phyloP scores from a whole-genome alignment of 2,888 invertebrate species.

The Hofmannophila pseudospretella region DNA sequence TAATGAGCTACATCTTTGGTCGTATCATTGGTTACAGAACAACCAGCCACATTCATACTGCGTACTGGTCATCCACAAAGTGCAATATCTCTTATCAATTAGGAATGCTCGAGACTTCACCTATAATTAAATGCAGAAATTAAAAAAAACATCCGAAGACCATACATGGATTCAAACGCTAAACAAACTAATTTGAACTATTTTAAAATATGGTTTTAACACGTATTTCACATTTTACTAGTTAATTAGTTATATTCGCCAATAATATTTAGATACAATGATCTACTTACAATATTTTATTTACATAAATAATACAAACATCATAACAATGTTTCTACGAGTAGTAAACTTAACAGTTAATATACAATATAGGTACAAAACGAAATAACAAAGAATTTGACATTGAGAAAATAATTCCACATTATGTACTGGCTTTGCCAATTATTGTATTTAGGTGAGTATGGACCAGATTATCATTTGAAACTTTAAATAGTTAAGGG shows the following conservation, averaged over 20 bases:
- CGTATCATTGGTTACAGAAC: slow-evolving; percentile 80
- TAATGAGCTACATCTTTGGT: slow-evolving; percentile 81
- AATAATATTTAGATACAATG: slow-evolving; percentile 40
- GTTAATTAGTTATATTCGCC: slow-evolving; percentile 23
- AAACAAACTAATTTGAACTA: slow-evolving; percentile 65
- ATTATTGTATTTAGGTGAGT: slow-evolving; percentile 11
- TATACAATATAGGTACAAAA: slow-evolving; percentile 60
- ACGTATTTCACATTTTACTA: slow-evolving; percentile 52
- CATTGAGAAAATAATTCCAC: slow-evolving; percentile 16
- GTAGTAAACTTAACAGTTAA: slow-evolving; percentile 68
- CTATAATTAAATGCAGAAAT: slow-evolving; percentile 50
- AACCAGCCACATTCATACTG: slow-evolving; percentile 48
- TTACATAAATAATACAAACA: slow-evolving; percentile 74
- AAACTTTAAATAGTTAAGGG: no score
- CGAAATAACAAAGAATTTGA: slow-evolving; percentile 53
- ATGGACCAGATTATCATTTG: no score
- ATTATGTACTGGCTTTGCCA: slow-evolving; percentile 33
- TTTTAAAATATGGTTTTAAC: slow-evolving; percentile 40
- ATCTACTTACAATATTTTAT: slow-evolving; percentile 55
- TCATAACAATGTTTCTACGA: slow-evolving; percentile 55
- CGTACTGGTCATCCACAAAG: slow-evolving; percentile 25
- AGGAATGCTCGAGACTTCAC: slow-evolving; percentile 53
- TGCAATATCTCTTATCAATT: slow-evolving; percentile 31
- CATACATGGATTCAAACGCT: slow-evolving; percentile 37
- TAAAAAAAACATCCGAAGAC: slow-evolving; percentile 23